Base-by-base conservation (phyloP, 2,113 vertebrate species). In the Pituophis catenifer region DNA sequence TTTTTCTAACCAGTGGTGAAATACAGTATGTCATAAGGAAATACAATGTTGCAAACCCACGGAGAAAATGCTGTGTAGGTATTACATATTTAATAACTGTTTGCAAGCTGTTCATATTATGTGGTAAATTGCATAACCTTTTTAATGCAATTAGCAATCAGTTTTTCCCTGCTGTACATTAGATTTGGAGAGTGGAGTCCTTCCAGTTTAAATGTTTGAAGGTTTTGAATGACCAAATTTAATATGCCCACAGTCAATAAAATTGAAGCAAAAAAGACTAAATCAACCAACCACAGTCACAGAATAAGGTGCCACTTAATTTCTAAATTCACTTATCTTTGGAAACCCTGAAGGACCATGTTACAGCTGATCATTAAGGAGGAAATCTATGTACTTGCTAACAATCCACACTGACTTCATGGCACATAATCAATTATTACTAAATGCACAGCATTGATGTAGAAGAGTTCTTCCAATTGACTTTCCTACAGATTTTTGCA, bases 1-100 rank as follows among this genome's bases (percentile, higher is more conserved):
- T 44, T 92, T 96, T 90, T 92, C 70, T 94, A 88, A 59, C 21
- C 58, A 55, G 0, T 87, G 52, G 94, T 90, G 90, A 86, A 65
- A 90, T n/a, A 89, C 5, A 55, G 5, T 23, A 89, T 33, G 57
- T 87, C 17, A 8, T 21, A 52, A 26, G 24, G 52, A 50, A 53
- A 53, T 26, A 88, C 26, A 50, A 54, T 55, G 53, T 55, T 89
- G 88, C 55, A 44, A 89, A 11, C 21, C 10, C 29, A 48, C 3
- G 2, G 33, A 59, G 2, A 24, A 89, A 44, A 15, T 57, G 5
- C 21, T 89, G 55, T 33, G 1, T 23, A 26, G 88, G 2, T 24
- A 26, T 24, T 24, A 59, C 33, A 26, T 89, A 52, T 52, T 59
- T 33, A 38, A 8, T 24, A 38, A 44, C 44, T 26, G 44, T 10